Base-by-base conservation (phyloP, 2,888 invertebrate species). In the Melanchra persicariae region DNA sequence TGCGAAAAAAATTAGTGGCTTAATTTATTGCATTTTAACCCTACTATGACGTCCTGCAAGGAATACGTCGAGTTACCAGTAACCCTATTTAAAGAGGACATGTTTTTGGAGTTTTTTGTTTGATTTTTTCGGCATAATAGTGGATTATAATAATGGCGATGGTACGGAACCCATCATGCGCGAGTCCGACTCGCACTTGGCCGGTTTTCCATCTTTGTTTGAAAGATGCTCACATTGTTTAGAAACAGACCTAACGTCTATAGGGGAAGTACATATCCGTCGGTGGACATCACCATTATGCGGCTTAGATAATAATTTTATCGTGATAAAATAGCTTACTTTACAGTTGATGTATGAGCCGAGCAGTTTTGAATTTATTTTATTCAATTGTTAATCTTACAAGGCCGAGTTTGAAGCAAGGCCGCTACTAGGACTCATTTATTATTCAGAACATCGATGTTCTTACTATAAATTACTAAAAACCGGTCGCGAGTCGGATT, bases 291-390 rank as follows among this genome's bases (percentile, higher is more conserved):
- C 22, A 30, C 22, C n/a, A 22, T 40, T 9, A 68, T 30, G 19
- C 22, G 24, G 17, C 19, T 19, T 5, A 40, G 43, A 72, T 45
- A 17, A 60, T 30, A 7, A n/a, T 9, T 24, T 66, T 51, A 70
- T 61, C 40, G 43, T 43, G 30, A 74, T 73, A 47, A 72, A 59
- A 37, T 47, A 47, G 45, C 43, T 55, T 34, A 34, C 2, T 37
- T 43, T 17, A 10, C 19, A 34, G 24, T n/a, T 30, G 19, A 22
- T 37, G 26, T 19, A 10, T 72, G 7, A 47, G 26, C 10, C 9
- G 5, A 60, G 22, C 3, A 51, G 49, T 24, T 2, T 37, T 71
- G 22, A 30, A 59, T 26, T 37, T 37, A 26, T 71, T 45, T 47
- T 40, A 40, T 19, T 59, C 15, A 45, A 24, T 52, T 24, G 30